Base-by-base conservation (phyloP, 1,140 invertebrate species). In the Drosophila santomea region DNA sequence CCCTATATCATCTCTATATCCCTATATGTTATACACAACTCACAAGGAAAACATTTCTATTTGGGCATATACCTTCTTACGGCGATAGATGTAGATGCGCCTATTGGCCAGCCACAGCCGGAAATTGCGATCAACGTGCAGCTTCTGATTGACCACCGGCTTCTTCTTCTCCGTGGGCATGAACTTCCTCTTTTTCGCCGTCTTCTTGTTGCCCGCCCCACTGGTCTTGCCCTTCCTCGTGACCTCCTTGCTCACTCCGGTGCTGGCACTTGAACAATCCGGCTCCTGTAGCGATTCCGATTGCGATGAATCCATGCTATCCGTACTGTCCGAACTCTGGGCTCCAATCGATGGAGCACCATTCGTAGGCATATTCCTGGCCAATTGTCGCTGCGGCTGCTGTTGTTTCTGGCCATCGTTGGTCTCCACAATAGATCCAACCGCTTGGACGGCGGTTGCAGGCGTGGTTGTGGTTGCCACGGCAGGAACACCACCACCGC, bases 41-140 rank as follows among this genome's bases (percentile, higher is more conserved):
- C 25, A 25, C 4, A 25, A 25, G 25, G 35, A 36, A 36, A 36
- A 36, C 7, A 14, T 39, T 14, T 39, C 38, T 39, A 4, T 25
- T 25, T 25, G 23, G 25, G 25, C 25, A 4, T 25, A 25, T 77
- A 83, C 79, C 83, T 86, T 86, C 32, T 76, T 84, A 7, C 90
- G 78, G 0, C 90, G 80, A 25, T 69, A 89, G 14, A 91, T 91
- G 17, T 82, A 82, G 50, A 91, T 91, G 15, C 82, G 71, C 10
- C 90, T 78, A 38, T 91, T 88, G 17, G 90, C 83, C 72, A 91
- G 47, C 90, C 90, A 91, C 25, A 90, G 56, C 2, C 90, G 73
- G n/a, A 91, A 78, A 15, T 80, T 90, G 15, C 90, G 75, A 57
- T 90, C 71, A 8, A 91, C 64, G 3, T 74, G 81, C 28, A 73